Evolutionary conservation across 1,140 invertebrate species (phyloP), one percentile per base, ranked within the genome.

Genomic region (Aradophagus sp.): DNA sequence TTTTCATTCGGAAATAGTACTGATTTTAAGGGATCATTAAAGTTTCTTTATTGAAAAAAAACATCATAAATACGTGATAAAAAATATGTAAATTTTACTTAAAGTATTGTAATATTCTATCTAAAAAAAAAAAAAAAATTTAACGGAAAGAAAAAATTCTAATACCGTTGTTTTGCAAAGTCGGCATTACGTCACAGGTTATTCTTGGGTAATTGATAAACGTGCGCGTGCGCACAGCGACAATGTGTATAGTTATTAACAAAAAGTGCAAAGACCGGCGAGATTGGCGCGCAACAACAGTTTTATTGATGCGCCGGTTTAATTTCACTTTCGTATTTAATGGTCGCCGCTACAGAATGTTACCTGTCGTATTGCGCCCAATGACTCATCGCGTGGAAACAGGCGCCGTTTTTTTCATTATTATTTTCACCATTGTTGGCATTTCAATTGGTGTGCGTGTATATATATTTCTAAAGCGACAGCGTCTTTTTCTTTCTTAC

Each of bases 251-350:
- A 34, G 35, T 61, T 41, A 41, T 42, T 34, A 34, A 15, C 12
- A 32, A 45, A 44, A 53, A 53, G 47, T 36, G 59, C 52, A 62
- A 62, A 62, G 35, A 12, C 20, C 42, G 14, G 23, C 23, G 55
- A 31, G 55, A 42, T 27, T 47, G 58, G 1, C 44, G 15, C n/a
- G 20, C 12, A 53, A 45, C 20, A 19, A 26, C 19, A 41, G 7
- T 42, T 52, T 62, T 50, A 52, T 62, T 50, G 58, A 62, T 52
- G 58, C 56, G 14, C 31, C 11, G 29, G 27, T 42, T 62, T 44
- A 44, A 62, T 62, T 62, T 62, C 58, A 62, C 58, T 62, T 62
- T 62, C 58, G 29, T 62, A 52, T 52, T 42, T 38, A 35, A 23
- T 15, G 53, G 23, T 11, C 35, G 15, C 31, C 14, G 29, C 31